These are phyloP conservation scores for Gallinago paraguaiae DNA, from an alignment of 2,113 vertebrate genomes.

Conservation along the genomic window DNA sequence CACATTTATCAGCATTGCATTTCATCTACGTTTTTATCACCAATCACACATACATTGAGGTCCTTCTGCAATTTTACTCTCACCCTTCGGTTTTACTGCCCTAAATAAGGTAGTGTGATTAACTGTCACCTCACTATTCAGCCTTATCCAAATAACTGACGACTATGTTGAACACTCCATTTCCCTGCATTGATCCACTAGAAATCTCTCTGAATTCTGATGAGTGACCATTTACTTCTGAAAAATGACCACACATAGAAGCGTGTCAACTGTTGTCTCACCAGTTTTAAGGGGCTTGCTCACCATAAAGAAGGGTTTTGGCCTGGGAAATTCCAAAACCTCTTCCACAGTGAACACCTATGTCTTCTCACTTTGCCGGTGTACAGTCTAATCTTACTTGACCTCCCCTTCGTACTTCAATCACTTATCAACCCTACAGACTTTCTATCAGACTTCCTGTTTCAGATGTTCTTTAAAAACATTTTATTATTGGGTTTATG, in stretches of 20 bases:
- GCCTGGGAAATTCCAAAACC: neutral
- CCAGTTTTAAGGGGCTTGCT: neutral
- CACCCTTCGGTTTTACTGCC: neutral
- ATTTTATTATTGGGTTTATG: neutral
- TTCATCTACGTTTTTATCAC: neutral
- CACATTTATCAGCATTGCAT: neutral
- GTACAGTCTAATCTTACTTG: neutral
- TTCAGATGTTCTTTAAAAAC: neutral
- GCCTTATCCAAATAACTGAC: neutral
- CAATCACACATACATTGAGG: neutral
- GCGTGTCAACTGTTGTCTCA: neutral
- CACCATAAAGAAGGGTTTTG: neutral
- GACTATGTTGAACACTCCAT: neutral
- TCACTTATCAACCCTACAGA: neutral
- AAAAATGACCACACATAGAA: no score
- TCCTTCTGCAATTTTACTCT: neutral
- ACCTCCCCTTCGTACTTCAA: neutral
- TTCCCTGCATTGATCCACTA: neutral
- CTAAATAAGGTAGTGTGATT: neutral
- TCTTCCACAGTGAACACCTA: neutral
- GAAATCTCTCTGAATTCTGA: neutral
- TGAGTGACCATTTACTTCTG: neutral
- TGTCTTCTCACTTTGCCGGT: neutral
- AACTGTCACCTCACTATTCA: neutral
- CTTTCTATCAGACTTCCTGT: neutral